A percentile compares a stretch with the other conserved stretches of the same genome.
Evolutionary conservation across 2,888 invertebrate species (phyloP).

Genomic region (Drosophila nr. fundita): DNA sequence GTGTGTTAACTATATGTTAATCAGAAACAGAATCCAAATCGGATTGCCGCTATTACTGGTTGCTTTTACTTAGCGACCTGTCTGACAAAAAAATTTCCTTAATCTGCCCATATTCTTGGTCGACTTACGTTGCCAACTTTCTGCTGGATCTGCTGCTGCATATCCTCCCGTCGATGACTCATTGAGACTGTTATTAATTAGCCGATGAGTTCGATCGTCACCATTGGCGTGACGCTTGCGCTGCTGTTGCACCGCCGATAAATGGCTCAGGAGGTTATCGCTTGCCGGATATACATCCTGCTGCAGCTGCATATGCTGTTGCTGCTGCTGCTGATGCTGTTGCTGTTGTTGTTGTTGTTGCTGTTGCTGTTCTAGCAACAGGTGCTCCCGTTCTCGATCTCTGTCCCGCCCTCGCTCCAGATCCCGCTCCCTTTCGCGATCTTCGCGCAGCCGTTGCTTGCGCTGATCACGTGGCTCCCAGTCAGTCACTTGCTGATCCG

Average conservation of each 20-base stretch:
- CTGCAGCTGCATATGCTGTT: constrained; percentile 54
- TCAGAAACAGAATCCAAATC: background rate
- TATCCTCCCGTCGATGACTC: constrained; percentile 39
- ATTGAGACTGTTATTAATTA: constrained; percentile 80
- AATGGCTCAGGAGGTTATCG: constrained; percentile 56
- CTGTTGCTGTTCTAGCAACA: constrained; percentile 56
- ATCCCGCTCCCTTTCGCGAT: constrained; percentile 65
- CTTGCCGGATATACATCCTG: constrained; percentile 26
- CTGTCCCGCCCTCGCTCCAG: constrained; percentile 50
- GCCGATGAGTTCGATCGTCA: constrained; percentile 90
- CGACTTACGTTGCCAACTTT: constrained; percentile 90
- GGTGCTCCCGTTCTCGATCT: constrained; percentile 55
- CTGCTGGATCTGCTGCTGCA: constrained; percentile 85
- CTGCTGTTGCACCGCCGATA: constrained; percentile 41
- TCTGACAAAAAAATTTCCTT: no score
- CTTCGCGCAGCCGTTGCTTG: constrained; percentile 66
- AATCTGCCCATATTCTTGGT: background rate
- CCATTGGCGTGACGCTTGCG: constrained; percentile 50
- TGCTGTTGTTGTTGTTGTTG: constrained; percentile 49
- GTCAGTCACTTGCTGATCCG: constrained; percentile 71
- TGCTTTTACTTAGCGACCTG: background rate
- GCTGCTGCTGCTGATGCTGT: constrained; percentile 31
- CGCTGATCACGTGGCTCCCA: constrained; percentile 78
- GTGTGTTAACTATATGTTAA: background rate
- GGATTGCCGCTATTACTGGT: background rate